A percentile compares a stretch with the other conserved stretches of the same genome.
Evolutionary conservation across 2,888 invertebrate species (phyloP).

Genomic region (Chaetoderma sp.): DNA sequence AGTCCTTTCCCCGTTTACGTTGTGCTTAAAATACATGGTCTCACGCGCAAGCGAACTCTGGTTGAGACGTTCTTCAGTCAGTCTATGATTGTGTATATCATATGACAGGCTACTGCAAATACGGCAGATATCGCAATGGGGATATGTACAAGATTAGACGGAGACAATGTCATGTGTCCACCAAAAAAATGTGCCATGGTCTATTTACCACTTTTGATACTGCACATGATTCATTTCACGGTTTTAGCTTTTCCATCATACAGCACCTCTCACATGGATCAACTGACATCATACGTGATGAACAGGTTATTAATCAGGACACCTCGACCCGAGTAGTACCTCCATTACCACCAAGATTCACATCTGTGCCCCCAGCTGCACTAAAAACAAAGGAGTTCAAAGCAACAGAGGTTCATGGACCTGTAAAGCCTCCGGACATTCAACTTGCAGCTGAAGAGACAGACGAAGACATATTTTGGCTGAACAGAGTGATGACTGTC

Average conservation of each 20-base stretch:
- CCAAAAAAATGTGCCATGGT: constrained; percentile 6
- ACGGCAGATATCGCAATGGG: constrained; percentile 1
- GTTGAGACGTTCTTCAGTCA: not conserved
- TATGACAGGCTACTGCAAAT: constrained; percentile 22
- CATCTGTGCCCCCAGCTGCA: not conserved
- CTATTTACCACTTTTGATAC: constrained; percentile 15
- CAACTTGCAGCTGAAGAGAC: too few relatives aligned
- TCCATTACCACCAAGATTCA: not conserved
- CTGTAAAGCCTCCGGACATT: too few relatives aligned
- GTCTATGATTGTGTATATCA: not conserved
- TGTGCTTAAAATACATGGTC: not conserved
- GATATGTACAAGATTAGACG: constrained; percentile 16
- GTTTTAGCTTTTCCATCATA: not conserved
- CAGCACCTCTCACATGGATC: not conserved
- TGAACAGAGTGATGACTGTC: not conserved
- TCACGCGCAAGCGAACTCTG: constrained; percentile 9
- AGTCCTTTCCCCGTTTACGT: constrained; percentile 14
- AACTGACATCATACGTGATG: not conserved
- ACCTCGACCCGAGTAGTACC: not conserved
- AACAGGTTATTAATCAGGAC: not conserved
- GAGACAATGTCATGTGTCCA: constrained; percentile 17
- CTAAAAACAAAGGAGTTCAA: too few relatives aligned
- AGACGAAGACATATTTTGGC: too few relatives aligned
- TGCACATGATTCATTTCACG: constrained; percentile 23
- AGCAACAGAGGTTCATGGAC: too few relatives aligned